Percentiles rank a stretch among this genome's conserved stretches.
These are phyloP conservation scores for Scaptomyza parva DNA, from an alignment of 2,888 invertebrate species.

Conservation along the genomic window DNA sequence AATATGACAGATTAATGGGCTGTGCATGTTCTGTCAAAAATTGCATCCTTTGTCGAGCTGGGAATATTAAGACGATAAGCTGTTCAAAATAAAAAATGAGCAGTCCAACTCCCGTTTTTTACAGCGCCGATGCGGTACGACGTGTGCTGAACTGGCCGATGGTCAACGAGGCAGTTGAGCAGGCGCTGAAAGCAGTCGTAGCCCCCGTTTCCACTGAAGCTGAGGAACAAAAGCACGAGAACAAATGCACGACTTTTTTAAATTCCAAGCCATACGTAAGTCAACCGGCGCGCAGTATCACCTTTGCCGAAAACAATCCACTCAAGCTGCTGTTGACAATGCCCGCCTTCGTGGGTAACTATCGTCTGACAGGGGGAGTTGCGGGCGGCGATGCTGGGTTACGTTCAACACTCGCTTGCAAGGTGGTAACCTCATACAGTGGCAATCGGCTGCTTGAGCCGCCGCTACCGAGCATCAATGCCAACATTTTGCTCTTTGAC, in stretches of 20 bases:
- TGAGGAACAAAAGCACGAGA: not conserved
- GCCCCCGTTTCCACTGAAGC: too few species aligned
- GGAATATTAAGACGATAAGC: not conserved
- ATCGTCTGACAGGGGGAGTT: constrained; percentile 51
- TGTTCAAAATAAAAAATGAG: constrained; percentile 11
- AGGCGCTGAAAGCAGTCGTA: constrained; percentile 82
- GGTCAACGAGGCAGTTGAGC: constrained; percentile 83
- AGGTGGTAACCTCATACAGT: constrained; percentile 85
- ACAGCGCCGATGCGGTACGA: constrained; percentile 83
- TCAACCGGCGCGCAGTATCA: constrained; percentile 83
- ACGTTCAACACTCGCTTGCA: constrained; percentile 84
- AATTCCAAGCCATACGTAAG: constrained; percentile 48
- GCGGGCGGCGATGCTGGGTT: constrained; percentile 61
- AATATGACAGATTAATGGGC: not conserved
- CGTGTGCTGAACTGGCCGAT: constrained; percentile 83
- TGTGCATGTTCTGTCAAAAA: not conserved
- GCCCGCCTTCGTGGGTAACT: constrained; percentile 85
- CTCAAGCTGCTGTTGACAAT: constrained; percentile 84
- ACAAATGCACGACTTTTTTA: not conserved
- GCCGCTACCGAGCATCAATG: constrained; percentile 84
- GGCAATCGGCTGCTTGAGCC: constrained; percentile 79
- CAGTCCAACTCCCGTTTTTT: constrained; percentile 53
- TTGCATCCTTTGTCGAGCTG: not conserved
- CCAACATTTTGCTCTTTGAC: constrained; percentile 85
- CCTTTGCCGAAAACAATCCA: constrained; percentile 59